Base-by-base conservation (phyloP, 2,113 vertebrate species). In the Setophaga kirtlandii region DNA sequence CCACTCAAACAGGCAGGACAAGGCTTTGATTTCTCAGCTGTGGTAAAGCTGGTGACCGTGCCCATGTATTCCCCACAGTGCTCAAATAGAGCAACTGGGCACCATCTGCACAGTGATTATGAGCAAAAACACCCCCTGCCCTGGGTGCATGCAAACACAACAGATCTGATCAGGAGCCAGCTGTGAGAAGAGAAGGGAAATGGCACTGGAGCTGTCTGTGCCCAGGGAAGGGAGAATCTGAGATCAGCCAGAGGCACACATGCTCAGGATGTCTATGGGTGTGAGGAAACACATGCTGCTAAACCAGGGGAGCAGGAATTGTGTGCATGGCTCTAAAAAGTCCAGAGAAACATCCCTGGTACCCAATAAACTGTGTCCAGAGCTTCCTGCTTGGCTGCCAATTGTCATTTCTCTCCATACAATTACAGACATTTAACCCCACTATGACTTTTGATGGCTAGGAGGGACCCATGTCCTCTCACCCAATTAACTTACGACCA, bases 91-190 rank as follows among this genome's bases (percentile, higher is more conserved):
- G 49, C 42, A 65, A 52, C 28, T 35, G 53, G 71, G n/a, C 78
- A 70, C 53, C 1, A 2, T 42, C 74, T 76, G 82, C 41, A 16
- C 31, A 74, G 55, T 2, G 2, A 42, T 35, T 11, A 46, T 44
- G 41, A 53, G 42, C 31, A 87, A 73, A 68, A 13, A 0, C 15
- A 30, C 6, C 27, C 37, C 20, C 55, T 70, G 59, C 68, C 33
- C 58, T 1, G 1, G 11, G 13, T 44, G 31, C 0, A 0, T 4
- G 24, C 2, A 10, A 28, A 25, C 44, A 41, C 35, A 71, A n/a
- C 0, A 0, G 25, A 30, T 39, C 59, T 75, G 53, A 30, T 9
- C 0, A 2, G 58, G 23, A 79, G 25, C 42, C 60, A 89, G 60
- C 52, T 60, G 65, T 11, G 69, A 86, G 7, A 76, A 42, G 22